Evolutionary conservation across 2,888 invertebrate genomes (phyloP), one percentile per base, ranked within the genome.

Genomic region (Melanargia galathea): DNA sequence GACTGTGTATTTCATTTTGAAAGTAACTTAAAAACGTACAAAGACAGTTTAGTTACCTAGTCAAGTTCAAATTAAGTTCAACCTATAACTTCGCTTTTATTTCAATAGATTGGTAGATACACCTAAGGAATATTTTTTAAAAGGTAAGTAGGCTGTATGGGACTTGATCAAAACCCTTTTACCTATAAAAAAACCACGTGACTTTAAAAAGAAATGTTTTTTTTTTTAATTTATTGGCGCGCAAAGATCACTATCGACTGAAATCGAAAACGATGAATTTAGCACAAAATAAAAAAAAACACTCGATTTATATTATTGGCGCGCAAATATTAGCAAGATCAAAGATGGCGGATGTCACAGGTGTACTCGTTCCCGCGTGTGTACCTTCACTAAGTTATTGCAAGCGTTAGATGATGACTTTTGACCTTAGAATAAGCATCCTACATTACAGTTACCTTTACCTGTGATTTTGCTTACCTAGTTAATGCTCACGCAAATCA

Each of bases 311-410:
- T 30, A 1, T 22, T 46, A 40, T 22, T 24, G 2, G 8, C 16
- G 45, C 54, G 51, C 7, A 18, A 51, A n/a, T n/a, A 8, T 26
- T 26, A n/a, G 1, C 13, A 49, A 30, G 33, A 54, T 22, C 6
- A 11, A 52, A 46, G 7, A 59, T 51, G 49, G 43, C 43, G 16
- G 33, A 22, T 2, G 18, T n/a, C 4, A 8, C 13, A 51, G 26
- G 63, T 63, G 63, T 40, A 43, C 46, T 35, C 22, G 11, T 40
- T 13, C 20, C 13, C 52, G 45, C 45, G 46, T 40, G 13, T 40
- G 46, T 63, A 54, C 63, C 46, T 59, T 63, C 63, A 63, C 63
- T 63, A 54, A 62, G 51, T 43, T 40, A 54, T 2, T 46, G 60
- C 46, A 59, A 59, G 45, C 48, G 52, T 26, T 54, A n/a, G 59